These are phyloP conservation scores for Bellardia bayeri DNA, from an alignment of 2,888 invertebrate species.

Conservation along the genomic window DNA sequence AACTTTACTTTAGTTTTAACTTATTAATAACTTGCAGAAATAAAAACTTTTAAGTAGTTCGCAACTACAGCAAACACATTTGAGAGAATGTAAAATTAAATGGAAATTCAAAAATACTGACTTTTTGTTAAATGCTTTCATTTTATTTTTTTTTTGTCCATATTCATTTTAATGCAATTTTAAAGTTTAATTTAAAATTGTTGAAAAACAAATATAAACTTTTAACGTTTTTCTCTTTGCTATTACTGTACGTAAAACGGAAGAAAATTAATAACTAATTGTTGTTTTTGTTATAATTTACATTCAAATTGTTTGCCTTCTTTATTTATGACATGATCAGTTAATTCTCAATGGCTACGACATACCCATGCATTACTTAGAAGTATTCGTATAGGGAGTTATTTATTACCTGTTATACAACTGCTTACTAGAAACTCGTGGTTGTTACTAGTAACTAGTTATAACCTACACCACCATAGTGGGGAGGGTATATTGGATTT, in stretches of 20 bases:
- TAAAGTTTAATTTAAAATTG: not conserved
- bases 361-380: too few species aligned
- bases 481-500: too few species aligned
- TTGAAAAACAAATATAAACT: too few species aligned
- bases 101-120: not conserved
- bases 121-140: constrained; percentile 1
- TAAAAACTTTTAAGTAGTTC: constrained; percentile 13
- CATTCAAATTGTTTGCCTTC: too few species aligned
- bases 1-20: not conserved
- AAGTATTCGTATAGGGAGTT: too few species aligned
- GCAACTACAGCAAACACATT: not conserved
- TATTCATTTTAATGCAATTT: not conserved
- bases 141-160: not conserved
- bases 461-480: too few species aligned
- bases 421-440: too few species aligned
- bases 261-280: not conserved
- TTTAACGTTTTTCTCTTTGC: not conserved
- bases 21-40: not conserved
- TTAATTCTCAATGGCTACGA: too few species aligned
- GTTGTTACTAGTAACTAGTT: too few species aligned
- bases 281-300: too few species aligned
- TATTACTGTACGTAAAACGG: not conserved
- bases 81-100: not conserved
- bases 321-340: too few species aligned
- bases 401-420: too few species aligned